Conservation (phyloP, 1,140 invertebrate genomes). For the Drosophila navojoa region DNA sequence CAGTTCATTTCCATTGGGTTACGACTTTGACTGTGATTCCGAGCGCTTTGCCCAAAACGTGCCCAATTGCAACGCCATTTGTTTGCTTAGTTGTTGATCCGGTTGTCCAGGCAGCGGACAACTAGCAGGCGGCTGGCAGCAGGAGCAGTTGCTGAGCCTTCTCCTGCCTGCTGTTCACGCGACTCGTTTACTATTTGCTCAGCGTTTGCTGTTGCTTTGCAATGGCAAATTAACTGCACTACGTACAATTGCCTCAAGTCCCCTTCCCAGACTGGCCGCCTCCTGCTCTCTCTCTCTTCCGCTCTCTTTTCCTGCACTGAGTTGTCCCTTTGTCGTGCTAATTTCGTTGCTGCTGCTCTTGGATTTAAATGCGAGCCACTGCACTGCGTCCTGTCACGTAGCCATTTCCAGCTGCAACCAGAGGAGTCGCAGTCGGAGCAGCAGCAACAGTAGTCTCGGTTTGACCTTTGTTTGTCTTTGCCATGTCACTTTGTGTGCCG, state of each 20-base stretch:
- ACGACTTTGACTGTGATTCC: slow-evolving; percentile 40
- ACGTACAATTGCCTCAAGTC: slow-evolving; percentile 9
- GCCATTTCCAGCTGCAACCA: slow-evolving; percentile 69
- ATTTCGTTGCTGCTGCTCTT: slow-evolving; percentile 70
- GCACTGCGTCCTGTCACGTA: slow-evolving; percentile 77
- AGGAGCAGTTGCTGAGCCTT: not conserved
- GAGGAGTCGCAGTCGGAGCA: slow-evolving; percentile 9
- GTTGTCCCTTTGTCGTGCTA: slow-evolving; percentile 71
- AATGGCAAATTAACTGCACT: slow-evolving; percentile 74
- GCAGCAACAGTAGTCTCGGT: slow-evolving; percentile 36
- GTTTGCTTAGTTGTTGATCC: slow-evolving; percentile 77
- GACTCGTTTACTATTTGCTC: slow-evolving; percentile 72
- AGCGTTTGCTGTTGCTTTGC: slow-evolving; percentile 67
- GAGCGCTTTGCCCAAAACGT: slow-evolving; percentile 67
- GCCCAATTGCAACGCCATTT: slow-evolving; percentile 83
- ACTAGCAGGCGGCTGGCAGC: not conserved
- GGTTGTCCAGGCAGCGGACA: slow-evolving; percentile 18
- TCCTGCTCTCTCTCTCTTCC: not conserved
- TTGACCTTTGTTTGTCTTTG: slow-evolving; percentile 82
- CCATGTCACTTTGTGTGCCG: slow-evolving; percentile 79
- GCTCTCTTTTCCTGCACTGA: not conserved
- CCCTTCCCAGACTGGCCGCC: not conserved
- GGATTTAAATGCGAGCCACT: slow-evolving; percentile 77
- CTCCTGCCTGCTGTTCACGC: slow-evolving; percentile 12
- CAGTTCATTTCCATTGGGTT: slow-evolving; percentile 75